Conservation (phyloP, 2,113 vertebrate genomes). For the Elgaria multicarinata region DNA sequence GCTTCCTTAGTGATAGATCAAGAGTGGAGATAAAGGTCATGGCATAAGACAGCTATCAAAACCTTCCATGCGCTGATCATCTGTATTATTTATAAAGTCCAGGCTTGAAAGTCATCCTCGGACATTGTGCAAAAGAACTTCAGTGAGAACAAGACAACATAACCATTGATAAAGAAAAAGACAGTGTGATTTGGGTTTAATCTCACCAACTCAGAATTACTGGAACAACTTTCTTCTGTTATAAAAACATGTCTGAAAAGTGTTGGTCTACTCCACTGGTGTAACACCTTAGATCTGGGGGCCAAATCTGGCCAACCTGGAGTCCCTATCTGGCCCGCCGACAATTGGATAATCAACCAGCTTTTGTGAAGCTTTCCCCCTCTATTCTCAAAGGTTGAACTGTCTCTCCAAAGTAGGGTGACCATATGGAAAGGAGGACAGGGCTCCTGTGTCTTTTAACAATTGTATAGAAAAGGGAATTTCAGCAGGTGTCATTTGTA, state of each 20-base stretch:
- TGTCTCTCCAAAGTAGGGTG: no score
- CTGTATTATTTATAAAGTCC: constrained; percentile 49
- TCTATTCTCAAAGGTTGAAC: no score
- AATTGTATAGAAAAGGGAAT: no score
- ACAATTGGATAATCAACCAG: no score
- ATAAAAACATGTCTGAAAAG: neutral
- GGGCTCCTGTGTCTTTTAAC: no score
- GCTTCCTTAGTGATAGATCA: constrained; percentile 37
- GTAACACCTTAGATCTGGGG: no score
- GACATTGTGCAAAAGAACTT: constrained; percentile 41
- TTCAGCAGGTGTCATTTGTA: no score
- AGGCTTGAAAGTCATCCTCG: neutral
- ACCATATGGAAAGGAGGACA: no score
- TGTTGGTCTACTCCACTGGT: neutral
- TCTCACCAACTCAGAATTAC: constrained; percentile 1
- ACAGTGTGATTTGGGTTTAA: neutral
- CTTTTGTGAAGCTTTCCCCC: no score
- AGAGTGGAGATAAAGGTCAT: constrained; percentile 54
- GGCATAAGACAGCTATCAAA: constrained; percentile 31
- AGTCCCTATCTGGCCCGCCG: no score
- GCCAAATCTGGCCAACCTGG: no score
- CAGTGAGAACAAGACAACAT: constrained; percentile 46
- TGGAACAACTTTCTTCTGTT: neutral
- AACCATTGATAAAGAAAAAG: constrained; percentile 35
- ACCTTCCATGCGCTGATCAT: constrained; percentile 45